These are phyloP conservation scores for Nesometra sesokonis DNA, from an alignment of 35 echinoderm and acorn worm species.

Conservation along the genomic window DNA sequence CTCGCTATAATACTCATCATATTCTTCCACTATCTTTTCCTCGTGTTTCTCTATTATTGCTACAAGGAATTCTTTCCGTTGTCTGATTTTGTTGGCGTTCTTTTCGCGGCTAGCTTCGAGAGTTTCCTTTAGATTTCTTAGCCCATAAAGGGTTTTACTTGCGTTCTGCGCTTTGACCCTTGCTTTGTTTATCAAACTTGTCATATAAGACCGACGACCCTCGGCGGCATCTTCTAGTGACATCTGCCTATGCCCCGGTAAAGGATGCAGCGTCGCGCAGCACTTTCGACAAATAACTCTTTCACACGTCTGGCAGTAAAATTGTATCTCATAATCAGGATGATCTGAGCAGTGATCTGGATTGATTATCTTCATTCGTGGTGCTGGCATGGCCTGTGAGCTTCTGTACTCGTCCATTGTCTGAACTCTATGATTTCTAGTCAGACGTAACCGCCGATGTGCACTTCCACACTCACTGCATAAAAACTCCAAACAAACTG, in stretches of 20 bases:
- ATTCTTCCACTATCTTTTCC: neutral
- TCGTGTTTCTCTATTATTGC: constrained; percentile 33
- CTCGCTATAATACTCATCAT: neutral
- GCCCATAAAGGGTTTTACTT: constrained; percentile 38
- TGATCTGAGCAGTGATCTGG: constrained; percentile 56
- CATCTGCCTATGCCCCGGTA: constrained; percentile 37
- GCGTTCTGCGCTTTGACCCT: constrained; percentile 26
- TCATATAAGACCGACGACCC: constrained; percentile 36
- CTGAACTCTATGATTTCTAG: constrained; percentile 48
- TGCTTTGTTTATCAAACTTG: constrained; percentile 46
- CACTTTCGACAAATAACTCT: constrained; percentile 80
- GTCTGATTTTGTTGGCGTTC: constrained; percentile 29
- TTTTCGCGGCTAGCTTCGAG: neutral
- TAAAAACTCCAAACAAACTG: constrained; percentile 70
- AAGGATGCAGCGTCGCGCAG: constrained; percentile 28
- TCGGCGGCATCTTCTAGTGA: constrained; percentile 41
- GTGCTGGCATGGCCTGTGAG: neutral
- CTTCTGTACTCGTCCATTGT: constrained; percentile 70
- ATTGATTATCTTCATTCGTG: neutral
- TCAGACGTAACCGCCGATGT: constrained; percentile 64
- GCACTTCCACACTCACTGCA: constrained; percentile 80
- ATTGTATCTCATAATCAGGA: constrained; percentile 48
- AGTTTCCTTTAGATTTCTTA: constrained; percentile 8
- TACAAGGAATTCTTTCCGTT: constrained; percentile 38
- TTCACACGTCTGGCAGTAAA: constrained; percentile 91